Conservation (phyloP, 2,113 vertebrate species). For the Elephas maximus region DNA sequence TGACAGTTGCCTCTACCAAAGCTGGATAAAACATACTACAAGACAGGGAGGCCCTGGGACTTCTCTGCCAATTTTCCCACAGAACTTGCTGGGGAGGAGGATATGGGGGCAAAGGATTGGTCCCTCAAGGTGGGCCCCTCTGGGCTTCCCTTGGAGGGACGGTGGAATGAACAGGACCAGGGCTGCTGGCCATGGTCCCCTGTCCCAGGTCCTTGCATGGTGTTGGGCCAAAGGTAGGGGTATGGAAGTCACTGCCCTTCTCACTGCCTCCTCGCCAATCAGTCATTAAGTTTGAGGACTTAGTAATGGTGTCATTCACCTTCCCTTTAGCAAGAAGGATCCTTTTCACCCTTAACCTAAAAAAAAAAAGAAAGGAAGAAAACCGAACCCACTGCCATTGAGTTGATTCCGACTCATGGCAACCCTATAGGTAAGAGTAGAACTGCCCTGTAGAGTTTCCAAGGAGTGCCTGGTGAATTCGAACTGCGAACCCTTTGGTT, state of each 20-base stretch:
- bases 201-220: not conserved
- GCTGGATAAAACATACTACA: not conserved
- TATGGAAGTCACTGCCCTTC: not conserved
- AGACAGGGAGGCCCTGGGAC: not conserved
- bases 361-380: too few relatives aligned
- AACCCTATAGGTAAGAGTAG: too few relatives aligned
- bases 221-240: not conserved
- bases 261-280: not conserved
- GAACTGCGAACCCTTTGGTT: too few relatives aligned
- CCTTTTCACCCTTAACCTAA: not conserved
- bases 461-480: too few relatives aligned
- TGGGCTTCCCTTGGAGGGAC: not conserved
- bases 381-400: too few relatives aligned
- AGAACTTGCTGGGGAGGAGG: rapidly evolving
- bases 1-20: not conserved
- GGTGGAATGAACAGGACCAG: not conserved
- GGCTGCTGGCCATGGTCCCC: not conserved
- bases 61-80: not conserved
- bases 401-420: too few relatives aligned
- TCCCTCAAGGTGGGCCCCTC: not conserved
- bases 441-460: too few relatives aligned
- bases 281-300: not conserved
- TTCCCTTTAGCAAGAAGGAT: not conserved
- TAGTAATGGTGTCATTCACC: not conserved
- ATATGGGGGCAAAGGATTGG: too few relatives aligned